Conservation (phyloP, 2,797 vertebrate species). For the Phrynocephalus guinanensis region DNA sequence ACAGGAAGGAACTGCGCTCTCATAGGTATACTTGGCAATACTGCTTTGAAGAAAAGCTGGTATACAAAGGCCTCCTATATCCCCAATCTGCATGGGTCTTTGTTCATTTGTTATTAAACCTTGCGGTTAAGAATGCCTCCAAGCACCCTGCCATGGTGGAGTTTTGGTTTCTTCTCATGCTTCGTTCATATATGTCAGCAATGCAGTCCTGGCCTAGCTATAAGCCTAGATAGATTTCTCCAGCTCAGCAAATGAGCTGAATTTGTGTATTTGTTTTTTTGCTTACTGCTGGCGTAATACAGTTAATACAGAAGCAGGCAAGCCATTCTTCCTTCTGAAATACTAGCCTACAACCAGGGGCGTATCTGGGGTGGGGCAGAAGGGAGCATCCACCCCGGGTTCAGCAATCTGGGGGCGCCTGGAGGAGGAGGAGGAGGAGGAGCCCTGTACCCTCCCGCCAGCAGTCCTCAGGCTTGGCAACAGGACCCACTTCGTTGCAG, state of each 20-base stretch:
- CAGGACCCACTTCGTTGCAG: no score
- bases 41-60: neutral
- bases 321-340: neutral
- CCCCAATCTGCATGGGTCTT: neutral
- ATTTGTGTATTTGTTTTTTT: no score
- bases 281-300: neutral
- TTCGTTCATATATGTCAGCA: neutral
- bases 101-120: constrained; percentile 11
- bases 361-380: no score
- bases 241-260: no score
- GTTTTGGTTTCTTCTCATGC: neutral
- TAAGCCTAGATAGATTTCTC: neutral
- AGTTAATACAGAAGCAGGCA: neutral
- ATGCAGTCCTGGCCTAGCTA: neutral
- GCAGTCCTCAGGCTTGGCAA: no score
- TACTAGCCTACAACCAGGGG: neutral
- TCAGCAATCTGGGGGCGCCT: no score
- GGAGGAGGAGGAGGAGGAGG: no score
- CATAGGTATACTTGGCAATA: neutral
- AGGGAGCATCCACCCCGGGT: no score
- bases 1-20: neutral
- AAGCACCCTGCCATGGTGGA: neutral
- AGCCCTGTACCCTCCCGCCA: no score
- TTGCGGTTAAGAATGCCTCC: neutral
- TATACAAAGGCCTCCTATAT: neutral